Evolutionary conservation across 2,888 invertebrate genomes (phyloP).

Genomic region (Eristalinus aeneus): DNA sequence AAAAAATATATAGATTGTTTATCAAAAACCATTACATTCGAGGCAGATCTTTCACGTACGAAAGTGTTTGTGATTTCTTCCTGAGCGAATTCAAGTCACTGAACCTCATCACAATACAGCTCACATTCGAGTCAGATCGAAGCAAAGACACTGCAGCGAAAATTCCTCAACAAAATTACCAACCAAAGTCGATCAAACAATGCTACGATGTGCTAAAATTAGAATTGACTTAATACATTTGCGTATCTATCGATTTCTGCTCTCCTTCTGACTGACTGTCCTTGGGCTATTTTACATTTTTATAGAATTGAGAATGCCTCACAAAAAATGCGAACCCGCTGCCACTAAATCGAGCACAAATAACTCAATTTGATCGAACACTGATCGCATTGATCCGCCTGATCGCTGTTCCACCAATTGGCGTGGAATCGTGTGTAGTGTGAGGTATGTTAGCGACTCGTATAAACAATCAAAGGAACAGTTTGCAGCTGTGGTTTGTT

Average conservation of each 20-base stretch:
- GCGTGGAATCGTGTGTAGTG: neutral
- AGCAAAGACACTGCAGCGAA: neutral
- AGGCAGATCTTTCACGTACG: too few species aligned
- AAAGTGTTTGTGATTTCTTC: neutral
- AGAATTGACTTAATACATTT: neutral
- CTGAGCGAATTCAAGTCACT: neutral
- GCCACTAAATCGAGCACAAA: neutral
- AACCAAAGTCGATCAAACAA: neutral
- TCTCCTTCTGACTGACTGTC: conserved; percentile 2
- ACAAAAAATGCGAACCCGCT: neutral
- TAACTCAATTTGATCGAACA: neutral
- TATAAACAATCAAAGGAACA: neutral
- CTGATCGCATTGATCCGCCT: neutral
- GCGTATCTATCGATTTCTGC: neutral
- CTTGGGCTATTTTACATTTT: conserved; percentile 1
- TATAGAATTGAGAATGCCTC: neutral
- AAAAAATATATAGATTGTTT: too few species aligned
- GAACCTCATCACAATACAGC: neutral
- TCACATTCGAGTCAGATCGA: neutral
- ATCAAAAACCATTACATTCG: too few species aligned
- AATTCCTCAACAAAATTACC: neutral
- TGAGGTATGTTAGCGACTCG: neutral
- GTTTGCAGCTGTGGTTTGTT: neutral
- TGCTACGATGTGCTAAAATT: neutral
- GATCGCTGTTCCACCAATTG: neutral